These are phyloP conservation scores for Nyctereutes procyonoides DNA, from an alignment of 2,113 vertebrate genomes.

Conservation along the genomic window DNA sequence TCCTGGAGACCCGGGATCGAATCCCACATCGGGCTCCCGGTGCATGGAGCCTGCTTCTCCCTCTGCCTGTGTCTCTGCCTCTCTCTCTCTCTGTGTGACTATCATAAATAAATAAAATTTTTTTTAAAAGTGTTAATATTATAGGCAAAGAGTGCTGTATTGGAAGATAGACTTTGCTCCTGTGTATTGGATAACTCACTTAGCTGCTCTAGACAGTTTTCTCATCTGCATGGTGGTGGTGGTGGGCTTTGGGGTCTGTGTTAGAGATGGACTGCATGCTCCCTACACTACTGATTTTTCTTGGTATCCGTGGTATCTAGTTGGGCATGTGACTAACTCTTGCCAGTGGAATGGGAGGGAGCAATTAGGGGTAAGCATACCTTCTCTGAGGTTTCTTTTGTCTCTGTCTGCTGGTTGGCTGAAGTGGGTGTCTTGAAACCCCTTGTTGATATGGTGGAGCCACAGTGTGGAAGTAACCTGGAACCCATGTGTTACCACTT, in stretches of 20 bases:
- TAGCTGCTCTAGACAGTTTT: not conserved
- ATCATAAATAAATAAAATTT: no score
- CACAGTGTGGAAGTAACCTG: not conserved
- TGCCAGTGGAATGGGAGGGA: not conserved
- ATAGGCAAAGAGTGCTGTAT: not conserved
- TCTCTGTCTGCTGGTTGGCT: not conserved
- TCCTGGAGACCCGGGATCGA: no score
- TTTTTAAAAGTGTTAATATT: not conserved
- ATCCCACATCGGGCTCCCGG: no score
- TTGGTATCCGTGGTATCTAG: not conserved
- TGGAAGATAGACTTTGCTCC: not conserved
- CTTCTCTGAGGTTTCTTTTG: not conserved
- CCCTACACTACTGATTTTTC: not conserved
- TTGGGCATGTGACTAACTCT: not conserved
- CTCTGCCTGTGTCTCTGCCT: no score
- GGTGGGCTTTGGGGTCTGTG: not conserved
- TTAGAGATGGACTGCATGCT: not conserved
- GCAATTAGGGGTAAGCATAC: not conserved
- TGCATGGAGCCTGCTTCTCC: no score
- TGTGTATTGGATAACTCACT: not conserved
- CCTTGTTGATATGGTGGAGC: not conserved
- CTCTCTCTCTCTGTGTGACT: no score
- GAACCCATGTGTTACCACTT: not conserved
- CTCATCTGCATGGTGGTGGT: not conserved
- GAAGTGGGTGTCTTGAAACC: not conserved